Base-by-base conservation (phyloP, 2,888 invertebrate genomes). In the Diabrotica balteata region DNA sequence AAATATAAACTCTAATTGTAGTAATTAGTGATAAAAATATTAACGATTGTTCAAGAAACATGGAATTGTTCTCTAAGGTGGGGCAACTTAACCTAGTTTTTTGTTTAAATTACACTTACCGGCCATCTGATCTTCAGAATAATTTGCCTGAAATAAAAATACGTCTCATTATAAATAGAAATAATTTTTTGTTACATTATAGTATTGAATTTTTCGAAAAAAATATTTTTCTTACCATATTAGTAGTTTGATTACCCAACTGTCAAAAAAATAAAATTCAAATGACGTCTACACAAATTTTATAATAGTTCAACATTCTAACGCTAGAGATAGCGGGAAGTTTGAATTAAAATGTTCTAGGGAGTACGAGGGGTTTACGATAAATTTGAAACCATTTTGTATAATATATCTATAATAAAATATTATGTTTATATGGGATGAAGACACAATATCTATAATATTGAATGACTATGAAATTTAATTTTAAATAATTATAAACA, bases 41-140 rank as follows among this genome's bases (percentile, higher is more conserved):
- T 57, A 8, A 43, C 52, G 65, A 68, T 68, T 50, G 50, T 50
- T 7, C 44, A 80, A 82, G 77, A 78, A 81, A 80, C 74, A 76
- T 77, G 59, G 71, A 77, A 79, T 74, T 59, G 70, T 17, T 53
- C 32, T 32, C 32, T 73, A 80, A 83, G 84, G 83, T 76, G 83
- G 82, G 84, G 83, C 81, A 78, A 78, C 73, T 78, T 83, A 84
- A 83, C 84, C 85, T 84, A 83, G 79, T 81, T 84, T 79, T 76
- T 74, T 73, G 76, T 75, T 78, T 79, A 71, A 74, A 73, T 57
- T 59, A 76, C 79, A 91, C 93, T 93, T 87, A 95, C 95, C 95
- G 84, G 94, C 93, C 87, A 95, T 89, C 88, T 95, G 95, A 87
- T 95, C 95, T 87, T 95, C 95, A 54, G 92, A 90, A 85, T 94